phyloP scores from a whole-genome alignment of 2,888 invertebrate species.

The Lochmaea crataegi region DNA sequence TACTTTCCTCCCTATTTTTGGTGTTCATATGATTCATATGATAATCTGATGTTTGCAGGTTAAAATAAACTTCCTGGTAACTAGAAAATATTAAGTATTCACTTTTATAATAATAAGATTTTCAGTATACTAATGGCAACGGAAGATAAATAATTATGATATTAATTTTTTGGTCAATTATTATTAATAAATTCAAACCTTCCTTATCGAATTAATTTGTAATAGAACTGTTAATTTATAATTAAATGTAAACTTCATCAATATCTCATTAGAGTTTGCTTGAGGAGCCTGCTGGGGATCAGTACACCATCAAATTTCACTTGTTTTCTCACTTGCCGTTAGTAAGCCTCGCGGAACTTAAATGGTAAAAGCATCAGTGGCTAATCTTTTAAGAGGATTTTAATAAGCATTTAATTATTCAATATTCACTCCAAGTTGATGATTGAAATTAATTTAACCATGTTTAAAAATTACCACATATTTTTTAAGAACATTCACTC shows the following conservation, averaged over 20 bases:
- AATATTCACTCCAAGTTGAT: background rate
- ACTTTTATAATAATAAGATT: too few relatives aligned
- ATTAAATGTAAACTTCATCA: conserved; percentile 37
- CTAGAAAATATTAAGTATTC: too few relatives aligned
- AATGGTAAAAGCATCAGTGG: background rate
- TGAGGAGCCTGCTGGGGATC: conserved; percentile 21
- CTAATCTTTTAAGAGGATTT: background rate
- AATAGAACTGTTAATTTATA: conserved; percentile 21
- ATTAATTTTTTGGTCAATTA: background rate
- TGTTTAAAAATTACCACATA: background rate
- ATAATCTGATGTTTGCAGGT: too few relatives aligned
- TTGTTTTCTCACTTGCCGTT: conserved; percentile 5
- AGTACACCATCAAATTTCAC: background rate
- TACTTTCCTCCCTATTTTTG: too few relatives aligned
- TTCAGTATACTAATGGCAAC: background rate
- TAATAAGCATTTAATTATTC: background rate
- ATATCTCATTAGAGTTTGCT: conserved; percentile 39
- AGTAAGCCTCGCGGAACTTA: background rate
- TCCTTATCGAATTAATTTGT: conserved; percentile 34
- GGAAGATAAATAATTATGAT: background rate
- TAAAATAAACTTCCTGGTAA: too few relatives aligned
- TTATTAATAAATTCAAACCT: background rate
- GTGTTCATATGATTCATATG: too few relatives aligned
- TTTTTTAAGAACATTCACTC: too few relatives aligned
- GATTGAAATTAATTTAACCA: background rate